These are phyloP conservation scores for Laterallus jamaicensis DNA, from an alignment of 2,113 vertebrate genomes.

Conservation along the genomic window DNA sequence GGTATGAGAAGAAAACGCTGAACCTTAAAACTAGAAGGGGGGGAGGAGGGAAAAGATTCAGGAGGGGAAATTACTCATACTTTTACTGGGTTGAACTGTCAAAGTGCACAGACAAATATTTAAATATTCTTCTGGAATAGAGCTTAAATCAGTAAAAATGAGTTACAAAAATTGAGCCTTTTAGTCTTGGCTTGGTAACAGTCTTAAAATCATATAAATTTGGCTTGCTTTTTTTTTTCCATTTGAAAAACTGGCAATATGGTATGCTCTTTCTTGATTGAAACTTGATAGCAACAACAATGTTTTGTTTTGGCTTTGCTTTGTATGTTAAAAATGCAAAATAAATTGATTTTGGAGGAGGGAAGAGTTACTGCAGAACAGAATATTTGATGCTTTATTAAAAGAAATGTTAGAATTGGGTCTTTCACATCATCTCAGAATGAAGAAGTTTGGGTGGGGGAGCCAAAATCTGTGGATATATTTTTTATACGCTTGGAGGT, in stretches of 20 bases:
- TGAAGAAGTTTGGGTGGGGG: accelerated
- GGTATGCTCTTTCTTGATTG: background rate
- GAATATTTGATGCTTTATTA: background rate
- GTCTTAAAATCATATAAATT: background rate
- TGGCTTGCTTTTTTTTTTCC: background rate
- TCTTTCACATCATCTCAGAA: background rate
- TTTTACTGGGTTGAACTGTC: background rate
- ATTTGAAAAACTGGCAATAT: background rate
- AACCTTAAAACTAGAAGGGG: background rate
- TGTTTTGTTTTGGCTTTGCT: background rate
- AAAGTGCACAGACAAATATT: background rate
- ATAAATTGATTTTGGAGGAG: background rate
- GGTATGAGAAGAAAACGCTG: background rate
- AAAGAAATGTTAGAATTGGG: background rate
- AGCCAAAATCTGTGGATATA: background rate
- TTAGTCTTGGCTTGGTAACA: background rate
- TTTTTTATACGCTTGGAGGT: background rate
- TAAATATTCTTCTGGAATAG: background rate
- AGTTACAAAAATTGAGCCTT: background rate
- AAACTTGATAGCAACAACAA: background rate
- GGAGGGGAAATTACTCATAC: background rate
- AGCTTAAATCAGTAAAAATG: background rate
- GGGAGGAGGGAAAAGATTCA: background rate
- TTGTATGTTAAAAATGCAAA: background rate
- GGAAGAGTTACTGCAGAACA: background rate